Base-by-base conservation (phyloP, 92 coral and sea anemone genomes). In the Chrysogorgia sp. region DNA sequence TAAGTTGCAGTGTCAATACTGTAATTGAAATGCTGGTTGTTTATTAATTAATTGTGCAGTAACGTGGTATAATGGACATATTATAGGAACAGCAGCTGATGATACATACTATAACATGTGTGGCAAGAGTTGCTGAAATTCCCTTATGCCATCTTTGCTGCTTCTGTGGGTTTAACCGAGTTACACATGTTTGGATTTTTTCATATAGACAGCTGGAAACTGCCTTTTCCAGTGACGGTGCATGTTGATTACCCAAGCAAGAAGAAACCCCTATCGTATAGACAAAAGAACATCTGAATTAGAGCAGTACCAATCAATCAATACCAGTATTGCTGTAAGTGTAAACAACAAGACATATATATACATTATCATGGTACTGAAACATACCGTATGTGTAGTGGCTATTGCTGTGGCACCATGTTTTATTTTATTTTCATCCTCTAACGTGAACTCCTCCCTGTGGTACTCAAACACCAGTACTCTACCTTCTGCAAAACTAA, bases 401-500 rank as follows among this genome's bases (percentile, higher is more conserved):
- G 68, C 68, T 33, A 62, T 29, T 7, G 40, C 7, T 23, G 3
- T n/a, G 30, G 30, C 30, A 40, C 68, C 68, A 33, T 9, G 37
- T 29, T 49, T 49, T 19, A 65, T 31, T 29, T 34, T 43, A 26
- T 64, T 50, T 23, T 63, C 75, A 13, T 78, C 83, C 17, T 78
- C 75, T 28, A 45, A 0, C 0, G 63, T 24, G 43, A 78, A 78
- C 2, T 48, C 19, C n/a, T 13, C 61, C 20, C 23, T 58, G 20
- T 63, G 64, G 41, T 77, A 77, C 29, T 78, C 31, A 19, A 65
- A 40, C 2, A 78, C 83, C 12, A 78, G 40, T 2, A 78, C 75
- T 40, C 66, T 58, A 17, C 83, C 83, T 63, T 78, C 65, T 43
- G 83, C 83, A n/a, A n/a, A n/a, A n/a, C n/a, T n/a, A n/a, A n/a